phyloP scores from a whole-genome alignment of 2,113 vertebrate genomes.

The Arizona elegans region DNA sequence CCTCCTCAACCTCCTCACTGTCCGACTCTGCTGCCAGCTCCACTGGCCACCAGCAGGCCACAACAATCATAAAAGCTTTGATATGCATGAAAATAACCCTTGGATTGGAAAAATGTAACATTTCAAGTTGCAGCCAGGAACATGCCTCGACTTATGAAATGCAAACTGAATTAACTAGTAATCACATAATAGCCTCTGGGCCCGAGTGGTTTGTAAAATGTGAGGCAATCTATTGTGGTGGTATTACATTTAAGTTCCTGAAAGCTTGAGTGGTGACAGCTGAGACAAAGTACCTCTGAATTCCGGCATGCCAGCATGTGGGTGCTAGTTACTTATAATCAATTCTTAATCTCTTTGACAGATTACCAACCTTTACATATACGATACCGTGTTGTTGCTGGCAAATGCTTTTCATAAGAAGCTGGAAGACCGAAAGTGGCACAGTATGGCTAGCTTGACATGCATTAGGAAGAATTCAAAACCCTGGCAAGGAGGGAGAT shows the following conservation, averaged over 20 bases:
- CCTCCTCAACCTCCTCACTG: too few species aligned
- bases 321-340: slow-evolving; percentile 21
- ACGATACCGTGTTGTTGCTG: slow-evolving; percentile 90
- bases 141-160: neutral
- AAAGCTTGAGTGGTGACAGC: neutral
- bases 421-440: slow-evolving; percentile 97
- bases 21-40: too few species aligned
- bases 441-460: slow-evolving; percentile 98
- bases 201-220: neutral
- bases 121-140: neutral
- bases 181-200: neutral
- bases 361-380: slow-evolving; percentile 98
- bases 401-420: slow-evolving; percentile 98
- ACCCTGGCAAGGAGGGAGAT: slow-evolving; percentile 95
- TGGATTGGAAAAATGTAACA: neutral
- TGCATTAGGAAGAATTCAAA: slow-evolving; percentile 97
- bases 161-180: neutral
- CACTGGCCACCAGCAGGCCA: too few species aligned
- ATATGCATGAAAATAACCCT: neutral
- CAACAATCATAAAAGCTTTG: neutral
- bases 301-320: neutral
- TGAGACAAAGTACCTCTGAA: neutral
- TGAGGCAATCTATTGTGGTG: neutral
- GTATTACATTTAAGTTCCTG: neutral
- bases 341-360: slow-evolving; percentile 62